These are phyloP conservation scores for Malthinus seriepunctatus DNA, from an alignment of 2,888 invertebrate genomes.

Conservation along the genomic window DNA sequence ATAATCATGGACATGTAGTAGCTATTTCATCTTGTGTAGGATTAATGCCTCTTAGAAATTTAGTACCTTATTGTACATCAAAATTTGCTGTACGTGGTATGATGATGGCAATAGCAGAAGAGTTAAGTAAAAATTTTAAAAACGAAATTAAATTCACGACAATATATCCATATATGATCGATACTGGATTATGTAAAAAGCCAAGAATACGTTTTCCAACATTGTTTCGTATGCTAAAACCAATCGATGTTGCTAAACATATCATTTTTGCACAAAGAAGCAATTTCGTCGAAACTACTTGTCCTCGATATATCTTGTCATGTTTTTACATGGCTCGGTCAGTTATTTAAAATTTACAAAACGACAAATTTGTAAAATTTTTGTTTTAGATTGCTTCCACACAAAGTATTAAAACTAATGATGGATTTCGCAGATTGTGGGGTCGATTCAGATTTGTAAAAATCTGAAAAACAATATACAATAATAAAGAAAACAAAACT, in stretches of 20 bases:
- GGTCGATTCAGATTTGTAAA: constrained; percentile 3
- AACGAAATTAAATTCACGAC: constrained; percentile 75
- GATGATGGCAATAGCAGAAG: constrained; percentile 82
- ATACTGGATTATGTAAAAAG: constrained; percentile 82
- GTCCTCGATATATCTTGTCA: constrained; percentile 59
- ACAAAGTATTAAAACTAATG: neutral
- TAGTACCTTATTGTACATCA: constrained; percentile 82
- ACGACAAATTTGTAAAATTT: neutral
- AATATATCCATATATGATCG: constrained; percentile 86
- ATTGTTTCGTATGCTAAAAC: constrained; percentile 65
- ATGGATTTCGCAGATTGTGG: neutral
- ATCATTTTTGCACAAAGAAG: constrained; percentile 72
- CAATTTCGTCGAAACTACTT: constrained; percentile 63
- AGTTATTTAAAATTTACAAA: neutral
- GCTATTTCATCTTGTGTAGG: constrained; percentile 79
- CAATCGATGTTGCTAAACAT: constrained; percentile 65
- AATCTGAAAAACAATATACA: too few relatives aligned
- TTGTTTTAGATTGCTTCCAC: constrained; percentile 2
- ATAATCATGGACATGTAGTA: constrained; percentile 77
- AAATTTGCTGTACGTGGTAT: constrained; percentile 84
- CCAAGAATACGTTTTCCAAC: constrained; percentile 71
- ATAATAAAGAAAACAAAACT: too few relatives aligned
- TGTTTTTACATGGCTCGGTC: neutral
- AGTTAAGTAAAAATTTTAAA: constrained; percentile 57
- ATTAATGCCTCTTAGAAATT: constrained; percentile 69